These are phyloP conservation scores for Forpus xanthops DNA, from an alignment of 2,797 vertebrate genomes.

Conservation along the genomic window DNA sequence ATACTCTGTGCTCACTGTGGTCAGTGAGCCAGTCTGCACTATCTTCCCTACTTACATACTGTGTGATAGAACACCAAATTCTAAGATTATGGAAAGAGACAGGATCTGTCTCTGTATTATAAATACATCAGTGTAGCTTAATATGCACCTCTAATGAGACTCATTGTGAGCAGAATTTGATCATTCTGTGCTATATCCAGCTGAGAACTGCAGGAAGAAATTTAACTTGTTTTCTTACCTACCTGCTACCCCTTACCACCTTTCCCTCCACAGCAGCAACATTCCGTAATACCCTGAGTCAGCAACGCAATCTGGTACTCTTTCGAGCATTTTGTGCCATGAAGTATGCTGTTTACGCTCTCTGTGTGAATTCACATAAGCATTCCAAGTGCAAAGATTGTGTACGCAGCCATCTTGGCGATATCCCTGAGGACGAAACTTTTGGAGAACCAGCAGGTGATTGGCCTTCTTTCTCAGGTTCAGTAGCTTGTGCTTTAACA, in stretches of 20 bases:
- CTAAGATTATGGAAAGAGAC: not conserved
- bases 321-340: conserved; percentile 94
- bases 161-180: not conserved
- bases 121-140: not conserved
- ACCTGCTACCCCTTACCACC: not conserved
- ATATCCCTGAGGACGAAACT: conserved; percentile 42
- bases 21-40: not conserved
- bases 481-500: not conserved
- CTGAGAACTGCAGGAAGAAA: not conserved
- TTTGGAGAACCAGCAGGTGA: conserved; percentile 16
- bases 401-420: not conserved
- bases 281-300: conserved; percentile 59
- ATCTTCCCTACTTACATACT: not conserved
- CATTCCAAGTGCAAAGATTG: conserved; percentile 78
- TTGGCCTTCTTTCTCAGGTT: conserved; percentile 45
- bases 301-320: conserved; percentile 82
- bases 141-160: not conserved
- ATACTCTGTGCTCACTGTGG: not conserved
- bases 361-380: conserved; percentile 88
- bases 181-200: not conserved
- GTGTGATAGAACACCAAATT: not conserved
- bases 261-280: conserved; percentile 22
- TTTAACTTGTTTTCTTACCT: not conserved
- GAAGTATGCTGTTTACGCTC: conserved; percentile 93
- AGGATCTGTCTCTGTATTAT: not conserved